phyloP scores from a whole-genome alignment of 23 tunicate species.

The Botrylloides violaceus region DNA sequence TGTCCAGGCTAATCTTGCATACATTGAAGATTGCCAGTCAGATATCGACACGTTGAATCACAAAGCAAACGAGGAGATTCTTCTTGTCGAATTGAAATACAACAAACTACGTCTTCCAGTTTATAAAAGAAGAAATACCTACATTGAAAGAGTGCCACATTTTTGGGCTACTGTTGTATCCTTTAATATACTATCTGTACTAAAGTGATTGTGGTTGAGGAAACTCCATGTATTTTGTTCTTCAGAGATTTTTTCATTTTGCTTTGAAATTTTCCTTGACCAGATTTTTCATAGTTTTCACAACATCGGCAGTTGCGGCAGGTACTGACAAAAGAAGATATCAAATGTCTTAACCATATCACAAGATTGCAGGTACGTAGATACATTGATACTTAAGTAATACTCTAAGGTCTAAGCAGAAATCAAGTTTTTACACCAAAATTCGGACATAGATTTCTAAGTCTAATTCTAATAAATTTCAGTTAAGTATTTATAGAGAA shows the following conservation, averaged over 20 bases:
- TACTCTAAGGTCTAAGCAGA: too few species aligned
- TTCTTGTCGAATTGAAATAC: constrained; percentile 72
- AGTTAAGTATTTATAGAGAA: too few species aligned
- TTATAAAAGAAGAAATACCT: constrained; percentile 50
- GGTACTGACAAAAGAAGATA: constrained; percentile 69
- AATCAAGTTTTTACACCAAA: too few species aligned
- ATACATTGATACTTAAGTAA: too few species aligned
- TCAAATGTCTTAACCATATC: constrained; percentile 41
- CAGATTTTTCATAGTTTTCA: constrained; percentile 37
- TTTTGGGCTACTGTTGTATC: constrained; percentile 86
- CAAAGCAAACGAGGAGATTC: constrained; percentile 81
- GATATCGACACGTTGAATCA: constrained; percentile 70
- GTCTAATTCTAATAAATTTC: too few species aligned
- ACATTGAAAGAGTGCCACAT: constrained; percentile 55
- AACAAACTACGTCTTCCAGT: constrained; percentile 66
- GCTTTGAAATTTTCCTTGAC: neutral
- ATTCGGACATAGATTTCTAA: too few species aligned
- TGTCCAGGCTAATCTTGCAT: constrained; percentile 49
- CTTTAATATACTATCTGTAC: too few species aligned
- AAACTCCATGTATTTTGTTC: too few species aligned
- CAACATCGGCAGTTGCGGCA: constrained; percentile 62
- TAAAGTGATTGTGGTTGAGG: too few species aligned
- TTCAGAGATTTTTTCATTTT: too few species aligned
- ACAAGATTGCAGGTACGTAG: constrained; percentile 61
- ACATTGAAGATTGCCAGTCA: constrained; percentile 73